Percentiles rank a stretch among this genome's conserved stretches.
These are phyloP conservation scores for Phrixothrix hirtus DNA, from an alignment of 2,888 invertebrate species.

Conservation along the genomic window DNA sequence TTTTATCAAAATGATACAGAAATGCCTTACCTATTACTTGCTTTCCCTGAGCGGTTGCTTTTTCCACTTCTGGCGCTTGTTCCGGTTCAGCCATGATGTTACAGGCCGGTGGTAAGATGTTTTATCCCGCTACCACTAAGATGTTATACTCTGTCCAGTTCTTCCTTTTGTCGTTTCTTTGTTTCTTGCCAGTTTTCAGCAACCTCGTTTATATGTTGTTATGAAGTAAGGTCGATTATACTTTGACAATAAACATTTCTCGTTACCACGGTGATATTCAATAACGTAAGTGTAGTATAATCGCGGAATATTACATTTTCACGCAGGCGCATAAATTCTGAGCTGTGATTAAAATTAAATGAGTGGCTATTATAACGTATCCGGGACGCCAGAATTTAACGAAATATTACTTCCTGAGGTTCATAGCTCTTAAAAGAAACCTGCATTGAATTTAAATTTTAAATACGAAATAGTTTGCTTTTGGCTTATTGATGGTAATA, in stretches of 20 bases:
- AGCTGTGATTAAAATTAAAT: too few relatives aligned
- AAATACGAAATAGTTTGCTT: too few relatives aligned
- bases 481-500: too few relatives aligned
- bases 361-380: too few relatives aligned
- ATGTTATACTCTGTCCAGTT: conserved; percentile 70
- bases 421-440: too few relatives aligned
- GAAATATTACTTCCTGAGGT: too few relatives aligned
- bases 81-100: conserved; percentile 95
- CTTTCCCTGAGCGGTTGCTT: conserved; percentile 76
- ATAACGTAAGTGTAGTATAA: conserved; percentile 3
- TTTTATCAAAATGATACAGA: conserved; percentile 7
- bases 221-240: conserved; percentile 1
- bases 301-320: not conserved
- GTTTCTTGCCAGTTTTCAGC: conserved; percentile 29
- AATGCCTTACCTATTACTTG: conserved; percentile 80
- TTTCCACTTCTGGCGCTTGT: conserved; percentile 59
- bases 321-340: not conserved
- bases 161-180: conserved; percentile 56
- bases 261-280: conserved; percentile 9
- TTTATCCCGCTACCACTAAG: conserved; percentile 77
- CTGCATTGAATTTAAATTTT: too few relatives aligned
- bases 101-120: conserved; percentile 76
- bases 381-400: too few relatives aligned
- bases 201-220: conserved; percentile 12
- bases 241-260: conserved; percentile 3